These are phyloP conservation scores for Neria commutata DNA, from an alignment of 2,888 invertebrate species.

Conservation along the genomic window DNA sequence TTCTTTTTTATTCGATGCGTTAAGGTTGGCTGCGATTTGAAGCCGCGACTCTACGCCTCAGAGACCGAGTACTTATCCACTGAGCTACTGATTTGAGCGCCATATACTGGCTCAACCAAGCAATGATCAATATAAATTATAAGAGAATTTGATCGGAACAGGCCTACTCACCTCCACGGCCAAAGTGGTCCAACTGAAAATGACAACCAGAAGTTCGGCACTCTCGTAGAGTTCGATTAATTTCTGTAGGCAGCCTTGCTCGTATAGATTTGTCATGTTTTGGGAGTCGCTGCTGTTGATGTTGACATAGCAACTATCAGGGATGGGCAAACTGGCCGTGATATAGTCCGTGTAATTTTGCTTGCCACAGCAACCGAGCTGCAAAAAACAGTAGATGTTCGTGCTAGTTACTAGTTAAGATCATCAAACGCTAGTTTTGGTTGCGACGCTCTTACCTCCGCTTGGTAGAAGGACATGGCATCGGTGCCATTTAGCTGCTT, in stretches of 20 bases:
- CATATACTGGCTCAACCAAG: background rate
- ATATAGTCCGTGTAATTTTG: constrained; percentile 42
- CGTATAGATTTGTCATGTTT: constrained; percentile 23
- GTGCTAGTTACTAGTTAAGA: constrained; percentile 61
- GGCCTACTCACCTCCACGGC: constrained; percentile 68
- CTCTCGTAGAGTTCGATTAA: constrained; percentile 35
- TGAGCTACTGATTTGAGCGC: background rate
- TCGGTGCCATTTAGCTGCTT: constrained; percentile 41
- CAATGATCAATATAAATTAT: background rate
- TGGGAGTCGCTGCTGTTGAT: constrained; percentile 15
- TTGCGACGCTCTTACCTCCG: constrained; percentile 56
- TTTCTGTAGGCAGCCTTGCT: constrained; percentile 41
- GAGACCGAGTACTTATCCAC: too few species aligned
- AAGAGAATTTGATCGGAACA: constrained; percentile 6
- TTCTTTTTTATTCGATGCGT: too few species aligned
- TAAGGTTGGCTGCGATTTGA: too few species aligned
- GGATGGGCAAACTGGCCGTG: constrained; percentile 35
- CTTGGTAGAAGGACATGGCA: constrained; percentile 43
- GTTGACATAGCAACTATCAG: constrained; percentile 43
- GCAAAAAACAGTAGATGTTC: constrained; percentile 69
- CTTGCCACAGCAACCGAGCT: constrained; percentile 53
- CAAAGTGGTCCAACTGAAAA: constrained; percentile 71
- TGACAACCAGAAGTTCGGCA: constrained; percentile 66
- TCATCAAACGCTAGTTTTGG: constrained; percentile 76
- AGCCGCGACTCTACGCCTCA: too few species aligned